These are phyloP conservation scores for Astatotilapia flaviijosephi DNA, from an alignment of 2,113 vertebrate species.

Conservation along the genomic window DNA sequence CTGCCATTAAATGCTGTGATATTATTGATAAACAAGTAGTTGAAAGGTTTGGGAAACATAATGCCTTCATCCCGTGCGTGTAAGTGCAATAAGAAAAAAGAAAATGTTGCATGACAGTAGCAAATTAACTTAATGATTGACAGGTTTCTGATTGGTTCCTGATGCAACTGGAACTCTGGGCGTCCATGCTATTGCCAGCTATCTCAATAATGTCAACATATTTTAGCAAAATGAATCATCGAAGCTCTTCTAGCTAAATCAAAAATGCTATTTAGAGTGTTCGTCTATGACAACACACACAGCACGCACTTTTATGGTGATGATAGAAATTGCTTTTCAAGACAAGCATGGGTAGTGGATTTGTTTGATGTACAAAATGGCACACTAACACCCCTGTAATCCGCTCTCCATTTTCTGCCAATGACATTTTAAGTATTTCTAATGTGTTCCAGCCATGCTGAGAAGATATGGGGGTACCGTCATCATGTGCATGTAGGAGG, in stretches of 20 bases:
- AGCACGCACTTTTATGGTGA: neutral
- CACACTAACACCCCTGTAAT: conserved; percentile 54
- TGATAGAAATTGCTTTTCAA: conserved; percentile 8
- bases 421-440: conserved; percentile 52
- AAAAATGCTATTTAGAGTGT: neutral
- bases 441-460: conserved; percentile 30
- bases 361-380: conserved; percentile 51
- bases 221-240: conserved; percentile 6
- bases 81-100: neutral
- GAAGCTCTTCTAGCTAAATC: neutral
- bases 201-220: neutral
- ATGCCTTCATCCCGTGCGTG: fast-evolving
- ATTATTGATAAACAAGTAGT: neutral
- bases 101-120: neutral
- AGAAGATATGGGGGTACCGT: neutral
- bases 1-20: neutral
- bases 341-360: conserved; percentile 24
- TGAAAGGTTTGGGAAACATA: neutral
- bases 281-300: neutral
- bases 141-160: neutral
- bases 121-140: neutral
- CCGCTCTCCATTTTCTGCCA: conserved; percentile 30
- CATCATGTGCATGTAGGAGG: neutral
- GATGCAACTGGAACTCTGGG: neutral
- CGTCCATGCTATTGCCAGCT: neutral